phyloP scores from a whole-genome alignment of 1,140 invertebrate genomes.

The Cydia strobilella region DNA sequence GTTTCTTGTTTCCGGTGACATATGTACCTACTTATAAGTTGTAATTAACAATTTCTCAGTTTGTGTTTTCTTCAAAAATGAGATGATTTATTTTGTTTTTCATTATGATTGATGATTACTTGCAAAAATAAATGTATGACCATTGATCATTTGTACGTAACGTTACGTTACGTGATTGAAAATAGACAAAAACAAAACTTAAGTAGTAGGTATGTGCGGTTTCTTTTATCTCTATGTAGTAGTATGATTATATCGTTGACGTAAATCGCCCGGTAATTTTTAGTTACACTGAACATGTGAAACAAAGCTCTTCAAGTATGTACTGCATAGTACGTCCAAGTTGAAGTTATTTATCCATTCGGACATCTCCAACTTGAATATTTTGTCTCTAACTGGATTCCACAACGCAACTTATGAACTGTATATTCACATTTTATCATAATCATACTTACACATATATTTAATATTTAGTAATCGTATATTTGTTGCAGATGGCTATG shows the following conservation, averaged over 20 bases:
- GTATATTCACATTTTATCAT: constrained; percentile 31
- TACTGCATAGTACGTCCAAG: too few species aligned
- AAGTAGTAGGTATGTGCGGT: too few species aligned
- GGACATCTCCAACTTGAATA: neutral
- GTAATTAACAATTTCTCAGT: constrained; percentile 18
- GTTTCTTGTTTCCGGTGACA: neutral
- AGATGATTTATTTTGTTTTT: constrained; percentile 9
- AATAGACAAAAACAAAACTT: neutral
- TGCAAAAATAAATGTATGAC: neutral
- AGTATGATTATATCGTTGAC: too few species aligned
- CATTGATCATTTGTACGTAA: neutral
- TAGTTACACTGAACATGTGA: too few species aligned
- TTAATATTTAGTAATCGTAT: neutral
- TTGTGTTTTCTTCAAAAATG: neutral
- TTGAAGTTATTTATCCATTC: too few species aligned
- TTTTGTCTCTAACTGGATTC: too few species aligned
- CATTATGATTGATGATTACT: constrained; percentile 11
- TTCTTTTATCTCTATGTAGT: too few species aligned
- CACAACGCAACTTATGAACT: neutral
- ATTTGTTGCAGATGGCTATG: constrained; percentile 61
- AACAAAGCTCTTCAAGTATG: too few species aligned
- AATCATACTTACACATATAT: neutral
- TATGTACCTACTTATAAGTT: neutral
- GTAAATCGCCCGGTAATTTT: too few species aligned
- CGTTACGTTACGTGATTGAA: neutral